Evolutionary conservation across 2,888 invertebrate genomes (phyloP).

Genomic region (Neocrepidodera transversa): DNA sequence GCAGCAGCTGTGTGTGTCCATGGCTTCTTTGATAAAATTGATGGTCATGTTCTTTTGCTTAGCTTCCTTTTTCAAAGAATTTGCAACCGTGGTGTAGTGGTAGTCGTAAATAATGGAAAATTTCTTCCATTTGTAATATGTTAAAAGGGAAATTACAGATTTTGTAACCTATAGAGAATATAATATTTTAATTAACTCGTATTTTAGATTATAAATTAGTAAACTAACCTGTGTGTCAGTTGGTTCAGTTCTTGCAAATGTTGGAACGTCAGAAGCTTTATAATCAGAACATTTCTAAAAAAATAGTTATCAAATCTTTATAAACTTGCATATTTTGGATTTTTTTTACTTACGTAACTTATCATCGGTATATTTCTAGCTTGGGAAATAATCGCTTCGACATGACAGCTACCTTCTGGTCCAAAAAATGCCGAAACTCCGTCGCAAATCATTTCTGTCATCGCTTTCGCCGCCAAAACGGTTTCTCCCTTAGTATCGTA

Average conservation of each 20-base stretch:
- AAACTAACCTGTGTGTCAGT: constrained; percentile 84
- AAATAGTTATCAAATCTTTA: too few relatives aligned
- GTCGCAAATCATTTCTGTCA: constrained; percentile 91
- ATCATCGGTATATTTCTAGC: constrained; percentile 96
- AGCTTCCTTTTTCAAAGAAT: constrained; percentile 80
- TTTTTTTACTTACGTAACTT: constrained; percentile 96
- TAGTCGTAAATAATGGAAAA: constrained; percentile 89
- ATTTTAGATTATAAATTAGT: background rate
- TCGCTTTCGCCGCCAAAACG: constrained; percentile 79
- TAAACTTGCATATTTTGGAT: too few relatives aligned
- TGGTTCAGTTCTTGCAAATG: constrained; percentile 93
- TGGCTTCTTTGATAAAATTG: constrained; percentile 76
- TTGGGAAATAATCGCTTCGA: constrained; percentile 94
- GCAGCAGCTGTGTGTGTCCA: constrained; percentile 80
- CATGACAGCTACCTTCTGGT: constrained; percentile 91
- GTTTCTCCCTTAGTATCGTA: constrained; percentile 88
- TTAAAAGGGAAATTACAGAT: constrained; percentile 89
- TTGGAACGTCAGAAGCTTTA: constrained; percentile 84
- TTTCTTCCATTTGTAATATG: constrained; percentile 92
- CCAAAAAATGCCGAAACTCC: constrained; percentile 94
- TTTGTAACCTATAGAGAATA: constrained; percentile 78
- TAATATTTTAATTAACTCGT: background rate
- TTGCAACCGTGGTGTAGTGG: constrained; percentile 81
- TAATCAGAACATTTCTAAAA: constrained; percentile 95
- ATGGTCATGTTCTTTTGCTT: constrained; percentile 80